phyloP scores from a whole-genome alignment of 2,888 invertebrate genomes.

The Autographa pulchrina region DNA sequence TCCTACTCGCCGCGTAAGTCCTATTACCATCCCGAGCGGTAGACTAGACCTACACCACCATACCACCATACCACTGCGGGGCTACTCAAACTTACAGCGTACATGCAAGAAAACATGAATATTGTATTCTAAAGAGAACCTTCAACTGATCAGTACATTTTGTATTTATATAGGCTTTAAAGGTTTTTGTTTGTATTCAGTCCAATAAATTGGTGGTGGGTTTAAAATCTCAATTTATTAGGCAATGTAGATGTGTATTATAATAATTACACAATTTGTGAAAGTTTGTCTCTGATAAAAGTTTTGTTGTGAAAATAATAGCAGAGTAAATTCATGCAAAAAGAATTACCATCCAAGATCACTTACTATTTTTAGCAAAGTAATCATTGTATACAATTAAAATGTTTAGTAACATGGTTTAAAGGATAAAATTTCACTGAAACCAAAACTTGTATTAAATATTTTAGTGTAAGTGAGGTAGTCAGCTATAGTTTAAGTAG shows the following conservation, averaged over 20 bases:
- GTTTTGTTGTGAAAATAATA: neutral
- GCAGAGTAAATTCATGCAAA: neutral
- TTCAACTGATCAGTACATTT: neutral
- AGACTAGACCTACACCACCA: constrained; percentile 27
- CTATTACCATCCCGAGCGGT: constrained; percentile 71
- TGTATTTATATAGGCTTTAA: neutral
- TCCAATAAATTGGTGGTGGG: constrained; percentile 1
- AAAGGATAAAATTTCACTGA: neutral
- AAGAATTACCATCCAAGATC: neutral
- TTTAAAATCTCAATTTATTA: neutral
- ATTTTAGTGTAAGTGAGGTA: constrained; percentile 6
- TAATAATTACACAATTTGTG: neutral
- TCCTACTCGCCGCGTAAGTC: constrained; percentile 96
- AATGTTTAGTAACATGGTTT: neutral
- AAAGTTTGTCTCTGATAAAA: neutral
- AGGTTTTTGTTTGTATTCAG: neutral
- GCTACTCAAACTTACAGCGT: constrained; percentile 22
- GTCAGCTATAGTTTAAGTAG: constrained; percentile 42
- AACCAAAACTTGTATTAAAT: neutral
- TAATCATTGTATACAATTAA: neutral
- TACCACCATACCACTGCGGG: neutral
- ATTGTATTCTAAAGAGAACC: neutral
- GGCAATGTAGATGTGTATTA: neutral
- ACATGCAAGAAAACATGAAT: neutral
- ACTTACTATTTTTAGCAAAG: neutral